Evolutionary conservation across 2,888 invertebrate species (phyloP), one percentile per base, ranked within the genome.

Genomic region (Omphaloscelis lunosa): DNA sequence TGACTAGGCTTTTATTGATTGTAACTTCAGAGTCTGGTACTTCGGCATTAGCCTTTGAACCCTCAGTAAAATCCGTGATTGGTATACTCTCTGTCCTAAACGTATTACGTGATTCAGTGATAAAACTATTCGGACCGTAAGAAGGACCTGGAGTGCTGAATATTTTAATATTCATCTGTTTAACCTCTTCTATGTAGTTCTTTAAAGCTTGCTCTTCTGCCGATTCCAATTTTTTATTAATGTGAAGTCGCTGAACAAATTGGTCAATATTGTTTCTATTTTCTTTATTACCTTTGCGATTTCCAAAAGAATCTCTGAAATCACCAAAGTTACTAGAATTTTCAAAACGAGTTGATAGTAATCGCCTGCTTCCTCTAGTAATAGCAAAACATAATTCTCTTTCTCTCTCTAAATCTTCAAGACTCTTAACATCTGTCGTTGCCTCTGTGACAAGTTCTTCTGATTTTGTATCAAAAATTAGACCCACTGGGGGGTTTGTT

Each of bases 291-390:
- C 34, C 29, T 29, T 0, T 34, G 27, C 39, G 9, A 70, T 56
- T n/a, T 58, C 12, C 56, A 29, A 11, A 8, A 66, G 56, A 7
- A 20, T 61, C 68, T 2, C 56, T 53, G 53, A 75, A 11, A 29
- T n/a, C 8, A n/a, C 4, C n/a, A 82, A 58, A 61, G 4, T 67
- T 23, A 29, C 9, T 39, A 0, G 58, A n/a, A n/a, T 8, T 66
- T 27, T 71, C 27, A 0, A 53, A 61, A n/a, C 62, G 34, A 20
- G 70, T 73, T 12, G 90, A 89, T 39, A 89, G 80, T 29, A 91
- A 81, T 20, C 86, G 85, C 79, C 91, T 82, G 39, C 62, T 86
- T 0, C 79, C 80, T 51, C 45, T 67, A 27, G 56, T 63, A 6
- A 74, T n/a, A 23, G 56, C 2, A n/a, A 72, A 34, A 34, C 56